phyloP scores from a whole-genome alignment of 1,140 invertebrate genomes.

The Lepidurus arcticus region DNA sequence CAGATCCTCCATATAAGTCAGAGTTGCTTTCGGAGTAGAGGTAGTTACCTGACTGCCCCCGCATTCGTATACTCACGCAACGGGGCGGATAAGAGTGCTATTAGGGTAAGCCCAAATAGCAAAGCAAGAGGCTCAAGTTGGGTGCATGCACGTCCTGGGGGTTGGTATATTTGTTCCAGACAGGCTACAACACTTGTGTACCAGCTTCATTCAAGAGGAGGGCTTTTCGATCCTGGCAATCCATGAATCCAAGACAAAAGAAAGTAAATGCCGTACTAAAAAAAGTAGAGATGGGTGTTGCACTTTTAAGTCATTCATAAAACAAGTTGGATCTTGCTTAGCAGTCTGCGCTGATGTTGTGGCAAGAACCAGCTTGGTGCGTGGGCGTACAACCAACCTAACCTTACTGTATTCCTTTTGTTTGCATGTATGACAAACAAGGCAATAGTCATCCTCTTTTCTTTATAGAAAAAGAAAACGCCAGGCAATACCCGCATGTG shows the following conservation, averaged over 20 bases:
- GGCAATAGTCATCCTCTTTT: neutral
- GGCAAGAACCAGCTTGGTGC: neutral
- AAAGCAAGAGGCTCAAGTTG: neutral
- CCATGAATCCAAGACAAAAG: neutral
- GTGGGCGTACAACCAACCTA: slow-evolving; percentile 1
- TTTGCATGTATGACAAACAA: neutral
- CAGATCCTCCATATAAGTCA: neutral
- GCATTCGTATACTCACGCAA: neutral
- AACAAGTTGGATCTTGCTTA: neutral
- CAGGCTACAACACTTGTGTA: neutral
- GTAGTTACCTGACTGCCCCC: neutral
- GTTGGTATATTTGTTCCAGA: neutral
- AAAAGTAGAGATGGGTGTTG: neutral
- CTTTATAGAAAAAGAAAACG: neutral
- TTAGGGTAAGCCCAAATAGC: neutral
- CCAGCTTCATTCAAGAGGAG: neutral
- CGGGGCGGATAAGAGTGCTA: neutral
- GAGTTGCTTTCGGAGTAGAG: neutral
- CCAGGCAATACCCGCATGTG: neutral
- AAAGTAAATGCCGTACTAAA: neutral
- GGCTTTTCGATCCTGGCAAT: neutral
- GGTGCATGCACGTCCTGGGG: neutral
- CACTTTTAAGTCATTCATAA: slow-evolving; percentile 16
- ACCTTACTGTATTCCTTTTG: neutral
- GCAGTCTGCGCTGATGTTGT: neutral